Evolutionary conservation across 2,888 invertebrate species (phyloP).

Genomic region (Andrena bicolor): DNA sequence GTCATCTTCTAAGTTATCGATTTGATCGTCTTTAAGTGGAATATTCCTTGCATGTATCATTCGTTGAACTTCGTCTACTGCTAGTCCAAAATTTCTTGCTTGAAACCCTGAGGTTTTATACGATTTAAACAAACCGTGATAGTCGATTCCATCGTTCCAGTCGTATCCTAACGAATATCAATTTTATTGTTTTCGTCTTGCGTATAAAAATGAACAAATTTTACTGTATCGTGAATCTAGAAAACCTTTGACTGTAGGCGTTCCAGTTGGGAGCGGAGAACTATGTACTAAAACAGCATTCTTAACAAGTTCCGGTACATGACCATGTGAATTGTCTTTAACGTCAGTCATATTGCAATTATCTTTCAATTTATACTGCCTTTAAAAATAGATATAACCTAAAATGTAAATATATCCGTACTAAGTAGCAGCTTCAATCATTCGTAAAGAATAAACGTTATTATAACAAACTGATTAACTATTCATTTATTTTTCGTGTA

Average conservation of each 20-base stretch:
- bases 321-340: slow-evolving; percentile 76
- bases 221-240: slow-evolving; percentile 7
- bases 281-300: slow-evolving; percentile 91
- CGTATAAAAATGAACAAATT: background rate
- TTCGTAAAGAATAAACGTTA: background rate
- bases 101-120: slow-evolving; percentile 97
- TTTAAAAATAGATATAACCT: slow-evolving; percentile 37
- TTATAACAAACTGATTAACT: background rate
- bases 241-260: slow-evolving; percentile 88
- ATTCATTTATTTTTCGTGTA: slow-evolving; percentile 3
- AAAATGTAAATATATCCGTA: background rate
- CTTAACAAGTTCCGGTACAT: slow-evolving; percentile 86
- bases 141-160: slow-evolving; percentile 96
- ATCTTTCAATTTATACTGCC: background rate
- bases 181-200: background rate
- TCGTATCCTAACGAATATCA: slow-evolving; percentile 91
- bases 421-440: background rate
- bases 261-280: slow-evolving; percentile 88
- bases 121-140: slow-evolving; percentile 92
- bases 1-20: slow-evolving; percentile 91
- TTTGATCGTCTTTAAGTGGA: slow-evolving; percentile 89
- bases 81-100: slow-evolving; percentile 97
- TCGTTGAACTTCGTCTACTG: slow-evolving; percentile 95
- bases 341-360: slow-evolving; percentile 31
- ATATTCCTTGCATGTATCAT: slow-evolving; percentile 90